Percentiles rank a stretch among this genome's conserved stretches.
Evolutionary conservation across 1,140 invertebrate genomes (phyloP).

Genomic region (Rhopalosiphum padi): DNA sequence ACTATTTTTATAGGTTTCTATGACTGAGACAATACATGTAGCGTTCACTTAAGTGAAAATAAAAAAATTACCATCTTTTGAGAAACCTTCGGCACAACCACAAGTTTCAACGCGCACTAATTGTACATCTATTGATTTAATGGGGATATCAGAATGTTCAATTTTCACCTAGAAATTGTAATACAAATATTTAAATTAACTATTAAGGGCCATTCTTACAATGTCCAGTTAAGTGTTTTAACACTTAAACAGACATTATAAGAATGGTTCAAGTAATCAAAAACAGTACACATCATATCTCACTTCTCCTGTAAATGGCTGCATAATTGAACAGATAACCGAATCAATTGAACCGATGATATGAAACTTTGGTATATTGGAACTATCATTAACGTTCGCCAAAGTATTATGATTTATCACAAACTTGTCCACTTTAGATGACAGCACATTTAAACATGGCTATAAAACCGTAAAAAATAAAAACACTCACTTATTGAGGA

Average conservation of each 20-base stretch:
- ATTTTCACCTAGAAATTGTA: conserved; percentile 69
- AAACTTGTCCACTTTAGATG: conserved; percentile 67
- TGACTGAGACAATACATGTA: no score
- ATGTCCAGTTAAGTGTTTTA: no score
- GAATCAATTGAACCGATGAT: conserved; percentile 85
- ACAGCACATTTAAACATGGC: not conserved
- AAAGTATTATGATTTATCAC: conserved; percentile 83
- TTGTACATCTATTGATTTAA: conserved; percentile 95
- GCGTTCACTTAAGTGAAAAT: not conserved
- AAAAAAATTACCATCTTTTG: conserved; percentile 79
- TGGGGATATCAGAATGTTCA: conserved; percentile 78
- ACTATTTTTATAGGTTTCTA: no score
- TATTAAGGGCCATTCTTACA: not conserved
- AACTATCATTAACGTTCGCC: conserved; percentile 73
- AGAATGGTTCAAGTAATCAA: not conserved
- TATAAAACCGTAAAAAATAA: not conserved
- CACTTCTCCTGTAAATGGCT: conserved; percentile 89
- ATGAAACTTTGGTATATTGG: conserved; percentile 79
- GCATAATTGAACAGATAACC: conserved; percentile 80
- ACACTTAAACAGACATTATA: no score
- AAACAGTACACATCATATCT: conserved; percentile 56
- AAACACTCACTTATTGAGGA: not conserved
- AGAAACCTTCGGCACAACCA: conserved; percentile 93
- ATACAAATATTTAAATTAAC: not conserved
- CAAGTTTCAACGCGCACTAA: conserved; percentile 94